These are phyloP conservation scores for Lordiphosa stackelbergi DNA, from an alignment of 1,140 invertebrate genomes.

Conservation along the genomic window DNA sequence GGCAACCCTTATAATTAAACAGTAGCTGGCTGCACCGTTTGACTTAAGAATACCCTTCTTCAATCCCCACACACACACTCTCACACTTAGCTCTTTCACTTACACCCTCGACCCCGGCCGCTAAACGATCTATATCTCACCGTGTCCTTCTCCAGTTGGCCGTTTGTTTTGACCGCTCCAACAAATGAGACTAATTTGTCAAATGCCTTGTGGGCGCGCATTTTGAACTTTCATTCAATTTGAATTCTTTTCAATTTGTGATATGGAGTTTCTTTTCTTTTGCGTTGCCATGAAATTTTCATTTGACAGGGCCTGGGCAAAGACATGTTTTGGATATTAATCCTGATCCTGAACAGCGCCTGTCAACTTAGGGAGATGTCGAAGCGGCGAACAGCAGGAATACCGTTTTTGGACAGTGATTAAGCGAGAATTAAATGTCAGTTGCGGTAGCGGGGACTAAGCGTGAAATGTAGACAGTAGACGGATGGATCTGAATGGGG, in stretches of 20 bases:
- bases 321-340: slow-evolving; percentile 49
- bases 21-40: slow-evolving; percentile 25
- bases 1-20: background rate
- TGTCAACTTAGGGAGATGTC: slow-evolving; percentile 63
- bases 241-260: slow-evolving; percentile 30
- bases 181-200: slow-evolving; percentile 75
- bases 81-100: background rate
- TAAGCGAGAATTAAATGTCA: slow-evolving; percentile 76
- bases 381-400: slow-evolving; percentile 37
- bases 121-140: slow-evolving; percentile 61
- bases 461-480: slow-evolving; percentile 58
- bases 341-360: slow-evolving; percentile 40
- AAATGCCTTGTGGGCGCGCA: slow-evolving; percentile 32
- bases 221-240: slow-evolving; percentile 34
- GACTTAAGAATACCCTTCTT: slow-evolving; percentile 32
- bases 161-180: slow-evolving; percentile 64
- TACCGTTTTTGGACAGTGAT: slow-evolving; percentile 71
- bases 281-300: slow-evolving; percentile 55
- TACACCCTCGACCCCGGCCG: slow-evolving; percentile 9
- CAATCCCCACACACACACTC: background rate
- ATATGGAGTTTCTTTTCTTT: slow-evolving; percentile 20
- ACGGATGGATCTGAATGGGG: slow-evolving; percentile 3
- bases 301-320: slow-evolving; percentile 60
- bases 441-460: slow-evolving; percentile 39
- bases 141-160: slow-evolving; percentile 47